These are phyloP conservation scores for Bovichtus diacanthus DNA, from an alignment of 2,797 vertebrate genomes.

Conservation along the genomic window DNA sequence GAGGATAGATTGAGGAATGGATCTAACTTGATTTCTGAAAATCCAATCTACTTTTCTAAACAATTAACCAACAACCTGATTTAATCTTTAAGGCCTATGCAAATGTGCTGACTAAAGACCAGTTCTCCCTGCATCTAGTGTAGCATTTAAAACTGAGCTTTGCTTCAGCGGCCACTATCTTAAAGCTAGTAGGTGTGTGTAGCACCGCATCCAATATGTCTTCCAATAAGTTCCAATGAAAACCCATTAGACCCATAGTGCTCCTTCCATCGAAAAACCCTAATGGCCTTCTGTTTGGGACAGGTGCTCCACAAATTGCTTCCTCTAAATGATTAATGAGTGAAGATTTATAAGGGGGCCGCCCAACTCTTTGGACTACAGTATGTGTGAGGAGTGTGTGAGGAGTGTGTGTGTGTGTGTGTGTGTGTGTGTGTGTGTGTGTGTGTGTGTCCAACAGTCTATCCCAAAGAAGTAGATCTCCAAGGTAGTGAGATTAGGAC, in stretches of 20 bases:
- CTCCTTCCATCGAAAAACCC: slow-evolving; percentile 77
- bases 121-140: background rate
- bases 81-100: background rate
- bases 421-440: slow-evolving; percentile 1
- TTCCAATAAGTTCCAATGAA: slow-evolving; percentile 80
- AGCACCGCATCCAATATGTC: slow-evolving; percentile 79
- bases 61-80: slow-evolving; percentile 13
- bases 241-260: slow-evolving; percentile 79
- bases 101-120: slow-evolving; percentile 29
- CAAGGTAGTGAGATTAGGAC: background rate
- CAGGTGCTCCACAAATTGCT: slow-evolving; percentile 86
- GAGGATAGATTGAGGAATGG: background rate
- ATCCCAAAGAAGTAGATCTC: background rate
- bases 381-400: slow-evolving; percentile 8
- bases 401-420: slow-evolving; percentile 9
- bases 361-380: slow-evolving; percentile 37
- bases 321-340: slow-evolving; percentile 87
- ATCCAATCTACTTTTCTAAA: slow-evolving; percentile 7
- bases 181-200: slow-evolving; percentile 59
- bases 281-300: slow-evolving; percentile 83
- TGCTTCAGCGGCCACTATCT: slow-evolving; percentile 45
- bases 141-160: slow-evolving; percentile 26
- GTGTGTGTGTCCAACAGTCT: no score
- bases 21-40: slow-evolving; percentile 27
- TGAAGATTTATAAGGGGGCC: slow-evolving; percentile 70